These are phyloP conservation scores for Lampropteryx suffumata DNA, from an alignment of 2,888 invertebrate genomes.

Conservation along the genomic window DNA sequence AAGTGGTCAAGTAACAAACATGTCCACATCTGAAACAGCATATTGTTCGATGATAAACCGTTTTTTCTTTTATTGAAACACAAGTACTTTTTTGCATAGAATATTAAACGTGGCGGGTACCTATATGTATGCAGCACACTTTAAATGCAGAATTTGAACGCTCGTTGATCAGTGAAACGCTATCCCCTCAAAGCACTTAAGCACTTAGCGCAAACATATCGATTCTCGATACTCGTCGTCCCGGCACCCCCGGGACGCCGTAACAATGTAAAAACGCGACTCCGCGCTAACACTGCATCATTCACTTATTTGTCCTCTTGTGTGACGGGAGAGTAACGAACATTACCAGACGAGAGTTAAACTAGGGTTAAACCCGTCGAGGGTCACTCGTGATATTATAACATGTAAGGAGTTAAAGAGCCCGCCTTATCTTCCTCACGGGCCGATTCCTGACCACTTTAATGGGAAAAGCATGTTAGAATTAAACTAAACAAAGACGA, in stretches of 20 bases:
- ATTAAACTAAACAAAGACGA: constrained; percentile 84
- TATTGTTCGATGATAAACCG: background rate
- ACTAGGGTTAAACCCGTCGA: constrained; percentile 65
- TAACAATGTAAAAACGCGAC: constrained; percentile 76
- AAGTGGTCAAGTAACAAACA: too few species aligned
- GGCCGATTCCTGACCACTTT: constrained; percentile 80
- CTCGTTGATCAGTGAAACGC: constrained; percentile 69
- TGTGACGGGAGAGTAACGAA: constrained; percentile 52
- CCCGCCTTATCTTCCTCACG: constrained; percentile 76
- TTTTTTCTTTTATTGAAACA: too few species aligned
- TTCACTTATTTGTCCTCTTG: constrained; percentile 67
- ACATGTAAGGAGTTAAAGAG: constrained; percentile 80
- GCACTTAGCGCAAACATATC: constrained; percentile 80
- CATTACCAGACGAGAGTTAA: constrained; percentile 60
- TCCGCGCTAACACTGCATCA: constrained; percentile 59
- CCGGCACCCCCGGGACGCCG: constrained; percentile 69
- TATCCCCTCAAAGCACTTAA: constrained; percentile 79
- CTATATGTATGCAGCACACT: constrained; percentile 21
- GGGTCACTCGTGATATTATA: constrained; percentile 76
- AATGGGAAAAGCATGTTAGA: constrained; percentile 84
- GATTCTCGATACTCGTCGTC: constrained; percentile 70
- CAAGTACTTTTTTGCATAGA: too few species aligned
- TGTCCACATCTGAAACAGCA: background rate
- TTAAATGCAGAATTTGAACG: constrained; percentile 45
- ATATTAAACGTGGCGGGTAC: background rate